Evolutionary conservation across 2,888 invertebrate species (phyloP).

Genomic region (Perithous albicinctus): DNA sequence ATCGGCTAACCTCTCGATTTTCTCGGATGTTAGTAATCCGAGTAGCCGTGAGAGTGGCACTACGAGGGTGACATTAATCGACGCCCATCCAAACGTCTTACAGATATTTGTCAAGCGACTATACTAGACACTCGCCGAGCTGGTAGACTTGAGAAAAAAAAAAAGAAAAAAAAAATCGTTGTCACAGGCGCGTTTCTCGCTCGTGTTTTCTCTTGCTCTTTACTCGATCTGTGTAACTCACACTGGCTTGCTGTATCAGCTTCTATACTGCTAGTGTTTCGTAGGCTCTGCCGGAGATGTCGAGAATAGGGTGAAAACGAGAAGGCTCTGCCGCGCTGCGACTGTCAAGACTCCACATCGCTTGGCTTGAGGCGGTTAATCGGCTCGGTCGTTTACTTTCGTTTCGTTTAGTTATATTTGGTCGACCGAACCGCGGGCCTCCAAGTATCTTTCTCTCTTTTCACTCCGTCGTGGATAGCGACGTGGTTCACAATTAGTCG

Average conservation of each 20-base stretch:
- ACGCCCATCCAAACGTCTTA: constrained; percentile 55
- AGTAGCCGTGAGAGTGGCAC: constrained; percentile 60
- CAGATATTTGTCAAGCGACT: constrained; percentile 67
- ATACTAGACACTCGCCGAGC: constrained; percentile 40
- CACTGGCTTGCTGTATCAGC: too few species aligned
- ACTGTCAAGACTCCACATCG: constrained; percentile 48
- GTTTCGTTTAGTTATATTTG: constrained; percentile 84
- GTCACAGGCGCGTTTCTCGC: constrained; percentile 41
- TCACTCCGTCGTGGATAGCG: constrained; percentile 73
- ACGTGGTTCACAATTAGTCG: constrained; percentile 83
- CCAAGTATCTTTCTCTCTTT: constrained; percentile 25
- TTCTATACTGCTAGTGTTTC: too few species aligned
- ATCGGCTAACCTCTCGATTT: constrained; percentile 48
- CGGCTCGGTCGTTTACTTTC: constrained; percentile 80
- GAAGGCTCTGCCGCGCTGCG: constrained; percentile 12
- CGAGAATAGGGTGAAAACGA: constrained; percentile 66
- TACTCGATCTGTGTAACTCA: neutral
- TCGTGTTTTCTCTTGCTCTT: constrained; percentile 23
- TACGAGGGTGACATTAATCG: constrained; percentile 68
- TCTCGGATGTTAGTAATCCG: constrained; percentile 45
- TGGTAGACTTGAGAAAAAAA: neutral
- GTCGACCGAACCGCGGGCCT: constrained; percentile 74
- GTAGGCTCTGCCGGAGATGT: constrained; percentile 48
- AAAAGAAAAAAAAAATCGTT: constrained; percentile 38
- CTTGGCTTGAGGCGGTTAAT: constrained; percentile 78